Base-by-base conservation (phyloP, 2,888 invertebrate genomes). In the Lagria hirta region DNA sequence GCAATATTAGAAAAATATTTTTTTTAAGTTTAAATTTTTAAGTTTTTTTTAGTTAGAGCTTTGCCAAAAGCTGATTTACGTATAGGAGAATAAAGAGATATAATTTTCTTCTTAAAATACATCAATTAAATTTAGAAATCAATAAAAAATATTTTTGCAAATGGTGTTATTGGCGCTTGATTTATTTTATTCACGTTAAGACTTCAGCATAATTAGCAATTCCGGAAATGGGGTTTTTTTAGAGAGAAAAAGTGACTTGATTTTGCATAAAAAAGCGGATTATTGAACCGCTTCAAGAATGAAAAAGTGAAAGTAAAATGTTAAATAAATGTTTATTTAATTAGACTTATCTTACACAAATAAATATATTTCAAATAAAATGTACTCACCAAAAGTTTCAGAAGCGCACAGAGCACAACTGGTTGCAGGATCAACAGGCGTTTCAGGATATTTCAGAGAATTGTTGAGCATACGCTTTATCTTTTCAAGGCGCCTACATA, bases 401-500 rank as follows among this genome's bases (percentile, higher is more conserved):
- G 20, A 10, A 16, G 4, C 7, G 14, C 11, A 11, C 14, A 23
- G 26, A 24, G 43, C 37, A 48, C 48, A 43, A 48, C 50, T 49
- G 51, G 51, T 52, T 48, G 53, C 47, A 37, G n/a, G 54, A 54
- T 58, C 60, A 60, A 60, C 60, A 60, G 58, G 60, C 57, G 50
- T 55, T 51, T 54, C 52, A 51, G 52, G 52, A 56, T 51, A 49
- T 52, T 44, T n/a, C n/a, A n/a, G n/a, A n/a, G n/a, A n/a, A 47
- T 46, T 52, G 54, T 53, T 55, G 49, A 51, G 54, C 55, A 58
- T 56, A 59, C 55, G 54, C 60, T 60, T 61, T 62, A 62, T 62
- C 59, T 60, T 54, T 51, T 34, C 51, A 49, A 51, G 46, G 57
- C 62, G 62, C 62, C 62, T 59, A 62, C 62, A 61, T 60, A 50